Evolutionary conservation across 1,140 invertebrate species (phyloP), one percentile per base, ranked within the genome.

Genomic region (Calliopsis andreniformis): DNA sequence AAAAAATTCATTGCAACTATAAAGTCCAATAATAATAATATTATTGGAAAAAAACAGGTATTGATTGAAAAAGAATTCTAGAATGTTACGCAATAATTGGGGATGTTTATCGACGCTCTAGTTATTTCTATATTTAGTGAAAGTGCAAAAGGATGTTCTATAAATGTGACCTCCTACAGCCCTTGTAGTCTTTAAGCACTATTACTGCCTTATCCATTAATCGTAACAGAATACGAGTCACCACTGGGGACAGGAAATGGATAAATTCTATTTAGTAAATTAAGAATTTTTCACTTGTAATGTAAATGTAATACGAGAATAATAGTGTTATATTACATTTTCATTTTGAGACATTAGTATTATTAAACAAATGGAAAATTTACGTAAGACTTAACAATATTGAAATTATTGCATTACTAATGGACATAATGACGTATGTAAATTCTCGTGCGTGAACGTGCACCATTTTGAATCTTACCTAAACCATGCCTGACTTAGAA

Each of bases 171-270:
- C 42, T 16, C 8, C 18, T 45, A 58, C 45, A 69, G 25, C 6
- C 58, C n/a, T n/a, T n/a, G n/a, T 59, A 70, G 32, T 23, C 55
- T 59, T 58, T 70, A 49, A 58, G 28, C 42, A 7, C 0, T 35
- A 3, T 59, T 23, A 6, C 18, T 1, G n/a, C n/a, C n/a, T 42
- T 47, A 25, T 20, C 20, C 5, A 39, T 23, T 59, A 35, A 70
- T 70, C 32, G 7, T 20, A 35, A 16, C 14, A 4, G 4, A 35
- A n/a, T 59, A 0, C 5, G 35, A 28, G 32, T 30, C 16, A 5
- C 7, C 10, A 3, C 1, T 0, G 8, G 43, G 12, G n/a, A 58
- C n/a, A 58, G 28, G 28, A 43, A 30, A 56, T 18, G 16, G 25
- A 5, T 1, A 43, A n/a, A n/a, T n/a, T n/a, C n/a, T n/a, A n/a